Base-by-base conservation (phyloP, 2,797 vertebrate genomes). In the Mormyrops boulengeri region DNA sequence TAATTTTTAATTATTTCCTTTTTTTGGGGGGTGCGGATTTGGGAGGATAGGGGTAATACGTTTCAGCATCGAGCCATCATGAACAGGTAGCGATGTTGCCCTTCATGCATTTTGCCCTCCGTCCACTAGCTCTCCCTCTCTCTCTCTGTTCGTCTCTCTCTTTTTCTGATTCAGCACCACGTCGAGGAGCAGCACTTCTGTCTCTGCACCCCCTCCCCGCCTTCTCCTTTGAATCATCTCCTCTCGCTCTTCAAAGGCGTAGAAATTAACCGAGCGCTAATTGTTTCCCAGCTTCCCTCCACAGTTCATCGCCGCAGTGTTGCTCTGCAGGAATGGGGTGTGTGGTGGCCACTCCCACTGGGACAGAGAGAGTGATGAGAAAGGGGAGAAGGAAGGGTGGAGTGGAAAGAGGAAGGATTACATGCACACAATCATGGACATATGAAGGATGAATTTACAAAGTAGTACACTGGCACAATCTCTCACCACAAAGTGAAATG, bases 201-300 rank as follows among this genome's bases (percentile, higher is more conserved):
- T 5, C 50, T 8, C 53, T 47, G 62, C 47, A 3, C 49, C 49
- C 44, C 66, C 82, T 8, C 82, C 82, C 14, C 14, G 2, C 26
- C 30, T 87, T 41, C 22, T 41, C 53, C 53, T 88, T 80, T 80
- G 73, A 55, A 12, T 53, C 60, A 19, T 89, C 85, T 77, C 52
- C 66, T 80, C 22, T 8, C 30, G 53, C 14, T 84, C 77, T 88
- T 52, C 50, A 30, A 44, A 22, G 47, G 57, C 19, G 82, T 55
- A n/a, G 47, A 85, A 89, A 73, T 88, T 84, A n/a, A 44, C 34
- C 60, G 14, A n/a, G 53, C 30, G 41, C 44, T 66, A 90, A 88
- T 90, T 84, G 87, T 47, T 85, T 82, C 49, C 30, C 87, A 60
- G 41, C 22, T 66, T 60, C 44, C 26, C 55, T 66, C 26, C 73